Evolutionary conservation across 2,888 invertebrate genomes (phyloP), one percentile per base, ranked within the genome.

Genomic region (Pseudococcus viburni): DNA sequence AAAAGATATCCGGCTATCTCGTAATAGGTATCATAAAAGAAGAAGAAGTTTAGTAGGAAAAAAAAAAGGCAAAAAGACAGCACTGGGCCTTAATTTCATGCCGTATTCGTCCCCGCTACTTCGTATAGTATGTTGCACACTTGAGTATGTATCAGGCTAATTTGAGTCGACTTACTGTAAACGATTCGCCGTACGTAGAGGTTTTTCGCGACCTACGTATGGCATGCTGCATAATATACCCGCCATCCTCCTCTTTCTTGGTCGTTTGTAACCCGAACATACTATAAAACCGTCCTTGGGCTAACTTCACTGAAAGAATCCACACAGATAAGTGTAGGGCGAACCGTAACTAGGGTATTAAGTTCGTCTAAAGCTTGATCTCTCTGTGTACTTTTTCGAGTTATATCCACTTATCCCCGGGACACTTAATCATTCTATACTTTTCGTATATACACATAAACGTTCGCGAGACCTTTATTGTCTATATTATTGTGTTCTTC

Each of bases 91-190:
- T 80, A 80, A 80, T 80, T 80, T 73, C 68, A 73, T 73, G 12
- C 80, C 5, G 33, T 73, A 33, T 73, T 33, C 33, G 73, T n/a
- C 80, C 17, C 77, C 12, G 33, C 68, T 11, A 1, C 68, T 26
- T 73, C 26, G 26, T 73, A n/a, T 33, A 3, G 26, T 33, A 33
- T 33, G 12, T 15, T 15, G 26, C 33, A 15, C 33, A 33, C 68
- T 73, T 46, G 80, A 80, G 80, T 80, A 42, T 17, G 42, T 80
- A 80, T 17, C 42, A 17, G 80, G 8, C 42, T 80, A 80, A 80
- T 80, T 80, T 80, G 80, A 80, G 80, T 80, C 80, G 80, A 80
- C 80, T 80, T 42, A 22, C n/a, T n/a, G 80, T 39, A 42, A 80
- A 80, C 39, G 80, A 80, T 80, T 73, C 3, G 26, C 33, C 26